Evolutionary conservation across 2,797 vertebrate genomes (phyloP).

Genomic region (Poeciliopsis gracilis): DNA sequence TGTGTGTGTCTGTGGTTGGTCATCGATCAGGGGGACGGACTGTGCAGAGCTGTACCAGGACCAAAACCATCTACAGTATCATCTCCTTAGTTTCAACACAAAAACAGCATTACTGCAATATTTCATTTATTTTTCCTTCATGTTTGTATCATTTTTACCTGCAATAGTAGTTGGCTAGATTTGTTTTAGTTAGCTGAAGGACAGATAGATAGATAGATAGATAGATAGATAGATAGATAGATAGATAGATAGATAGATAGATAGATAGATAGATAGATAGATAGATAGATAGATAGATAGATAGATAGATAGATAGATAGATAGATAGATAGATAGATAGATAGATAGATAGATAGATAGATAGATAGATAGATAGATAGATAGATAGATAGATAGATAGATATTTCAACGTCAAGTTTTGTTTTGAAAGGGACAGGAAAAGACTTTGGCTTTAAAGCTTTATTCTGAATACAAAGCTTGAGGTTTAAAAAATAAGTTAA

Average conservation of each 20-base stretch:
- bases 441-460: neutral
- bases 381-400: too few relatives aligned
- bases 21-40: slow-evolving; percentile 24
- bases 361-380: too few relatives aligned
- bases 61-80: slow-evolving; percentile 44
- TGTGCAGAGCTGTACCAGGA: slow-evolving; percentile 70
- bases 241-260: too few relatives aligned
- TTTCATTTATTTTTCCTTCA: neutral
- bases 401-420: neutral
- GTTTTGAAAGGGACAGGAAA: neutral
- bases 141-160: neutral
- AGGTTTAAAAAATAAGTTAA: neutral
- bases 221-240: too few relatives aligned
- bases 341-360: too few relatives aligned
- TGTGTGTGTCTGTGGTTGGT: neutral
- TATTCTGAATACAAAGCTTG: neutral
- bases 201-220: too few relatives aligned
- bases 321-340: too few relatives aligned
- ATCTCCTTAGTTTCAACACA: slow-evolving; percentile 28
- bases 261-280: too few relatives aligned
- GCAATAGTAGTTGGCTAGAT: neutral
- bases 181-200: neutral
- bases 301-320: too few relatives aligned
- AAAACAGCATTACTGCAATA: slow-evolving; percentile 44
- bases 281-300: too few relatives aligned